These are phyloP conservation scores for Leptonema lineaticorne DNA, from an alignment of 1,140 invertebrate species.

Conservation along the genomic window DNA sequence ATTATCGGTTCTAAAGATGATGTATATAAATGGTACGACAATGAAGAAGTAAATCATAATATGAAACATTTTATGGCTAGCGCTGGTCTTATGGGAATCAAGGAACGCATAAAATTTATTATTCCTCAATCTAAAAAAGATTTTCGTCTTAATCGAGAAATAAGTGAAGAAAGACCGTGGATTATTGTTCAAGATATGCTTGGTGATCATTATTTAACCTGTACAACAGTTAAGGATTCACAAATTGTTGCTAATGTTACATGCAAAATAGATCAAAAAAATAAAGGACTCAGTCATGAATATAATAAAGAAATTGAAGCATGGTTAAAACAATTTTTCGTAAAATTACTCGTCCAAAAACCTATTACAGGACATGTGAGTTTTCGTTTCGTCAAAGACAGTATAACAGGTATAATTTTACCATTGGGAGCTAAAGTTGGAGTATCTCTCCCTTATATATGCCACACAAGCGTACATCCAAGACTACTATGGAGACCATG, in stretches of 20 bases:
- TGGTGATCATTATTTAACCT: constrained; percentile 73
- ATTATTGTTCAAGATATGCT: constrained; percentile 71
- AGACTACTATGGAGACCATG: constrained; percentile 65
- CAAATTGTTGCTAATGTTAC: constrained; percentile 75
- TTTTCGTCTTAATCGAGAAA: constrained; percentile 65
- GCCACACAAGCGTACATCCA: constrained; percentile 67
- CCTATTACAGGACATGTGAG: constrained; percentile 74
- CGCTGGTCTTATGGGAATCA: constrained; percentile 68
- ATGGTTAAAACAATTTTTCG: constrained; percentile 73
- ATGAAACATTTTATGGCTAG: constrained; percentile 72
- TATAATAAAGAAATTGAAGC: constrained; percentile 65
- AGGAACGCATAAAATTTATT: constrained; percentile 66
- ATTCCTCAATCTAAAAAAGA: constrained; percentile 64
- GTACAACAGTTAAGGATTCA: constrained; percentile 76
- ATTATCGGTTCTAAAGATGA: constrained; percentile 67
- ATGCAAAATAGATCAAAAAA: constrained; percentile 66
- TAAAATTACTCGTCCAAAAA: constrained; percentile 59
- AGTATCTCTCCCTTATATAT: constrained; percentile 74
- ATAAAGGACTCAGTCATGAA: constrained; percentile 68
- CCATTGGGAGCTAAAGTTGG: constrained; percentile 72
- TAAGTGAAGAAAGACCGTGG: constrained; percentile 73
- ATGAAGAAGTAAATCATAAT: constrained; percentile 58
- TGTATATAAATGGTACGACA: constrained; percentile 67
- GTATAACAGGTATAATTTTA: constrained; percentile 53
- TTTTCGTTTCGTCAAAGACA: constrained; percentile 55